Evolutionary conservation across 2,888 invertebrate genomes (phyloP).

Genomic region (Platynereis dumerilii): DNA sequence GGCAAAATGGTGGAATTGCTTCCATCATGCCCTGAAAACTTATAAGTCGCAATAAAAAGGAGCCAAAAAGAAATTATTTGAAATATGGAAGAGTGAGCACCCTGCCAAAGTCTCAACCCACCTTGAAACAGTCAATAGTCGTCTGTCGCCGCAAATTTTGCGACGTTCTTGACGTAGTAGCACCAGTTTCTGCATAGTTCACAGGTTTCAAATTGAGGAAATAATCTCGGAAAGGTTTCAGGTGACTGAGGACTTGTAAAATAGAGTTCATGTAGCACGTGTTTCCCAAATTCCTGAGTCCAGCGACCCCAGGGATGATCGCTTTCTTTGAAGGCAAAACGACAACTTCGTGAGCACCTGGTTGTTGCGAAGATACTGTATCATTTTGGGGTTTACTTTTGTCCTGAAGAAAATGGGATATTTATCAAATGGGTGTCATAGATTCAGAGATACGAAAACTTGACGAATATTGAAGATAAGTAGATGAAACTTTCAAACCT

Average conservation of each 20-base stretch:
- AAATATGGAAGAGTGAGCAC: too few species aligned
- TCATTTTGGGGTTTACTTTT: too few species aligned
- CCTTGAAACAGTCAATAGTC: slow-evolving; percentile 53
- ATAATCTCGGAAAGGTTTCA: slow-evolving; percentile 47
- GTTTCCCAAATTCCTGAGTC: slow-evolving; percentile 62
- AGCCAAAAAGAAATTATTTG: too few species aligned
- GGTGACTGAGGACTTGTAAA: slow-evolving; percentile 54
- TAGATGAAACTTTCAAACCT: too few species aligned
- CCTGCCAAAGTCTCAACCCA: too few species aligned
- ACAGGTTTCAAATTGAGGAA: slow-evolving; percentile 39
- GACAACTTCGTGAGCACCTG: background rate
- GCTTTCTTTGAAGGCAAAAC: slow-evolving; percentile 33
- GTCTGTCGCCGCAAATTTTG: slow-evolving; percentile 38
- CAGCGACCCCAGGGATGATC: slow-evolving; percentile 58
- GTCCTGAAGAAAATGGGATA: too few species aligned
- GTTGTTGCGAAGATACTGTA: background rate
- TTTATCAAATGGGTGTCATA: too few species aligned
- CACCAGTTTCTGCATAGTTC: background rate
- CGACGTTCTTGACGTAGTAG: background rate
- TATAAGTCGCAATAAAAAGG: too few species aligned
- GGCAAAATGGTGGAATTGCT: too few species aligned
- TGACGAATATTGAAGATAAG: too few species aligned
- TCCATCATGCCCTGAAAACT: too few species aligned
- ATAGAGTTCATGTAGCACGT: slow-evolving; percentile 64
- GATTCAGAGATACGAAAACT: too few species aligned